Base-by-base conservation (phyloP, 37 sponge, comb jelly and placozoan genomes). In the Axinella damicornis region DNA sequence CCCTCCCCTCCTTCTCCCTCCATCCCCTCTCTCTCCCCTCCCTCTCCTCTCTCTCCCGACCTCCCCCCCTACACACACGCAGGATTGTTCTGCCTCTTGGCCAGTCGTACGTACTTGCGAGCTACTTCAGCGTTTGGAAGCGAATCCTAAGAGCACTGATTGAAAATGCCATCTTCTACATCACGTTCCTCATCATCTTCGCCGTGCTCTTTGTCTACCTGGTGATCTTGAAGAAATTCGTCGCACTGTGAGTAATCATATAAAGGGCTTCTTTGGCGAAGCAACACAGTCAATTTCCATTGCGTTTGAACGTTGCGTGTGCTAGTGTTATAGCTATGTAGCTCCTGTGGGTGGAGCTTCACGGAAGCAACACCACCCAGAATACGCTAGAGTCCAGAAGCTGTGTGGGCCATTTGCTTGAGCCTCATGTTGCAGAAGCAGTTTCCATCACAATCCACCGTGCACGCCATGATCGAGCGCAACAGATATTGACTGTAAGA, bases 61-160 rank as follows among this genome's bases (percentile, higher is more conserved):
- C 55, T 33, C 25, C 67, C 35, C 15, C 58, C 61, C 34, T 30
- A 54, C 78, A 55, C 71, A 52, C 38, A 36, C 66, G 16, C 77
- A 97, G 97, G 97, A 46, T 94, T 6, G 80, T 98, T 25, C 76
- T 98, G 9, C 99, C 99, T 16, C 65, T 98, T 27, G 71, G 85
- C 0, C 95, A 95, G 65, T 98, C 99, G 0, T 98, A 94, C 54
- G 96, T 96, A 25, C 65, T 87, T 55, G 91, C 97, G 28, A 92
- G 93, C 61, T 94, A 98, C 67, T 98, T 98, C 82, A 94, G 91
- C 55, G 63, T 96, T 17, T 81, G 88, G 77, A 94, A 97, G 79
- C 94, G 94, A 74, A 32, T 98, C 2, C 72, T 91, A 52, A 57
- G 88, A 57, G 85, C 90, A 2, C 36, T 96, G 19, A 71, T 92